phyloP scores from a whole-genome alignment of 1,140 invertebrate genomes.

The Laupala kohalensis region DNA sequence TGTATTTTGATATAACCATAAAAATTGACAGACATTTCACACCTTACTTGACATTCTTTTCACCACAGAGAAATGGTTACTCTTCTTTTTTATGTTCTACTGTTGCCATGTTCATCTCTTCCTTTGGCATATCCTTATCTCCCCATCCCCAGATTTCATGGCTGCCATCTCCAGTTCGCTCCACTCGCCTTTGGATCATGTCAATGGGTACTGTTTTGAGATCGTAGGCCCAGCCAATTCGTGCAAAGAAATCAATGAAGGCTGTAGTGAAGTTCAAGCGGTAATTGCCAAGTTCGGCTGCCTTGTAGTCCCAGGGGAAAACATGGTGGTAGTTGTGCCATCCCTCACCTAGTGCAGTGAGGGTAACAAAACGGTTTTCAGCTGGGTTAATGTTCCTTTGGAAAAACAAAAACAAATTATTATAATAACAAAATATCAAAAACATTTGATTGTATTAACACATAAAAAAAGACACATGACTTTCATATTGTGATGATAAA shows the following conservation, averaged over 20 bases:
- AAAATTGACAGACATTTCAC: too few species aligned
- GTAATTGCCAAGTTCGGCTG: constrained; percentile 67
- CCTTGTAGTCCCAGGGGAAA: constrained; percentile 90
- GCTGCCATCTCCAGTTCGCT: constrained; percentile 64
- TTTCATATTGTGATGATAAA: too few species aligned
- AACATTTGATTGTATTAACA: too few species aligned
- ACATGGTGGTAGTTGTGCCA: constrained; percentile 96
- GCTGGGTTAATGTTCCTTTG: constrained; percentile 60
- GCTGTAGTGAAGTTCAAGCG: constrained; percentile 65
- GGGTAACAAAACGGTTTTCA: constrained; percentile 53
- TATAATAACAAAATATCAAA: constrained; percentile 27
- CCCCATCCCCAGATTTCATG: constrained; percentile 70
- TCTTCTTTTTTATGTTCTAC: constrained; percentile 36
- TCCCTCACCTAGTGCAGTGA: constrained; percentile 67
- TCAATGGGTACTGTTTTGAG: constrained; percentile 64
- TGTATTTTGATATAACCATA: too few species aligned
- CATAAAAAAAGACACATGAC: not conserved
- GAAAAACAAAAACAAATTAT: too few species aligned
- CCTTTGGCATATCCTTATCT: constrained; percentile 56
- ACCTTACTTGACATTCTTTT: too few species aligned
- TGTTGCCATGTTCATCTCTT: constrained; percentile 48
- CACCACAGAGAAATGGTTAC: not conserved
- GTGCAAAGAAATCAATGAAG: constrained; percentile 75
- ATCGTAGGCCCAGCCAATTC: constrained; percentile 80
- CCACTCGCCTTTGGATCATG: constrained; percentile 51